These are phyloP conservation scores for Catocala fraxini DNA, from an alignment of 2,888 invertebrate genomes.

Conservation along the genomic window DNA sequence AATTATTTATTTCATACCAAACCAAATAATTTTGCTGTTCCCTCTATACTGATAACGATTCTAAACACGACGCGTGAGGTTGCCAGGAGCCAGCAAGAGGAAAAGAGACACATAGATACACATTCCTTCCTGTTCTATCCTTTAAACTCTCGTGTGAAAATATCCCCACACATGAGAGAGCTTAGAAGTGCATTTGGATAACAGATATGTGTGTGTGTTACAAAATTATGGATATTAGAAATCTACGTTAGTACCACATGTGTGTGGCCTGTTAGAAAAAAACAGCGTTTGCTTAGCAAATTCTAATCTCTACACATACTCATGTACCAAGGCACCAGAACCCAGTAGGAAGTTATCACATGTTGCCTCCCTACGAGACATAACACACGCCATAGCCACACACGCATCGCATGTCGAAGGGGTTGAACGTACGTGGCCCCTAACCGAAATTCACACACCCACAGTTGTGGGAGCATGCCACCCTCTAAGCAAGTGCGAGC, in stretches of 20 bases:
- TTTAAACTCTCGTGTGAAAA: constrained; percentile 58
- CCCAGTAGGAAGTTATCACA: constrained; percentile 69
- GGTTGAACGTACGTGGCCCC: constrained; percentile 76
- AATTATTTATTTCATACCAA: constrained; percentile 2
- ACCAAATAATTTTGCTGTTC: constrained; percentile 19
- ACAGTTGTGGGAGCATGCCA: constrained; percentile 54
- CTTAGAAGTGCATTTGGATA: constrained; percentile 56
- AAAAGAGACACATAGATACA: constrained; percentile 44
- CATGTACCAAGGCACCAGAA: constrained; percentile 80
- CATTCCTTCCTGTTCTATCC: constrained; percentile 51
- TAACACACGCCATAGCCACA: constrained; percentile 79
- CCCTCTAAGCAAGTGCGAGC: constrained; percentile 73
- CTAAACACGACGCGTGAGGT: constrained; percentile 52
- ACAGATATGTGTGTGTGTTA: constrained; percentile 35
- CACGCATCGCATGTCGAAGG: constrained; percentile 79
- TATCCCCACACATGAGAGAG: constrained; percentile 47
- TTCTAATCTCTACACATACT: constrained; percentile 88
- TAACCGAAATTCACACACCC: constrained; percentile 71
- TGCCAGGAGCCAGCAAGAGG: constrained; percentile 43
- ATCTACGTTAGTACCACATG: constrained; percentile 64
- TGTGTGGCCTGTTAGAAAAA: constrained; percentile 76
- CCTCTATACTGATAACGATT: constrained; percentile 31
- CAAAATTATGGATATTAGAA: constrained; percentile 58
- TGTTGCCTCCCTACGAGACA: constrained; percentile 77
- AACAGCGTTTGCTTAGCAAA: constrained; percentile 84